Evolutionary conservation across 2,113 vertebrate genomes (phyloP).

Genomic region (Aphyosemion australe): DNA sequence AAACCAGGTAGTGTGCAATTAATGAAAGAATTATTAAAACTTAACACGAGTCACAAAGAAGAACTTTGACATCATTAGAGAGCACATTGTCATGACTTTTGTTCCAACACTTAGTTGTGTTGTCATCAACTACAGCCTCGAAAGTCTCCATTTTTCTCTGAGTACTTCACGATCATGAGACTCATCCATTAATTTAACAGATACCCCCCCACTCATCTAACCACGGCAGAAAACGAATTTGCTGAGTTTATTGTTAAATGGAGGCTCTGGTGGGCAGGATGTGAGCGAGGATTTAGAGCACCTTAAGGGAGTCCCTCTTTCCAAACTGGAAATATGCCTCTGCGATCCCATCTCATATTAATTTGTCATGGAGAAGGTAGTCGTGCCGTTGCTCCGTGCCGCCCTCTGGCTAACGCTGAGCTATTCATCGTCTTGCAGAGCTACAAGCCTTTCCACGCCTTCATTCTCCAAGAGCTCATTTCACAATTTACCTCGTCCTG

Average conservation of each 20-base stretch:
- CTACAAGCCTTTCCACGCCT: constrained; percentile 20
- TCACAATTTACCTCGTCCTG: constrained; percentile 43
- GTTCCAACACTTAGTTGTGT: background rate
- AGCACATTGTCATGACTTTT: background rate
- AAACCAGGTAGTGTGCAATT: no score
- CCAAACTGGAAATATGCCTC: constrained; percentile 56
- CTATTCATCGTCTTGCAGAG: constrained; percentile 34
- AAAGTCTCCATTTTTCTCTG: constrained; percentile 18
- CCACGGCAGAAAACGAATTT: constrained; percentile 56
- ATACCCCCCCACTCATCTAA: constrained; percentile 50
- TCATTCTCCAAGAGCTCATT: constrained; percentile 43
- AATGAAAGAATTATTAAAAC: no score
- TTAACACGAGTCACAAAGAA: no score
- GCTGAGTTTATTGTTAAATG: constrained; percentile 63
- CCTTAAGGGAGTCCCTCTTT: constrained; percentile 63
- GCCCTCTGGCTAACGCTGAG: constrained; percentile 54
- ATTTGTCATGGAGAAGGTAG: constrained; percentile 62
- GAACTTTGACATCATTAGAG: no score
- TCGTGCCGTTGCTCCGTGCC: constrained; percentile 34
- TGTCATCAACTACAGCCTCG: background rate
- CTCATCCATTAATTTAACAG: constrained; percentile 63
- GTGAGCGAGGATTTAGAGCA: constrained; percentile 61
- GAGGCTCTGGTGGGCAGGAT: constrained; percentile 46
- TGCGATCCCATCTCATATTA: constrained; percentile 67
- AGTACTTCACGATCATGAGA: constrained; percentile 28